Evolutionary conservation across 2,888 invertebrate genomes (phyloP).

Genomic region (Lithophane ornitopus): DNA sequence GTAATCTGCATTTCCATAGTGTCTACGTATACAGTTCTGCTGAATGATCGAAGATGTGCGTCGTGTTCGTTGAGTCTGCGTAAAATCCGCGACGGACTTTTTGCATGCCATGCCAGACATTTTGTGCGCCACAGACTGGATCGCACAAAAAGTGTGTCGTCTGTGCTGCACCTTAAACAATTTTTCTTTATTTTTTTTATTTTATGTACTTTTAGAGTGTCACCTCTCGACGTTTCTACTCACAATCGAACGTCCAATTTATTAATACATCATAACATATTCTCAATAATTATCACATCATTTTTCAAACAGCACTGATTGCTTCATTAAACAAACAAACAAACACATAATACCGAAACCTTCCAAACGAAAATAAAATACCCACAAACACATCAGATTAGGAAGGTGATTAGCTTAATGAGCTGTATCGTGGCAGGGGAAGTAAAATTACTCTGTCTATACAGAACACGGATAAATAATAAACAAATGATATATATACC

Average conservation of each 20-base stretch:
- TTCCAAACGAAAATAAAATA: constrained; percentile 29
- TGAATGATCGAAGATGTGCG: too few species aligned
- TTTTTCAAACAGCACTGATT: not conserved
- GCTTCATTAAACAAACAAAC: constrained; percentile 25
- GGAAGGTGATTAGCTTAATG: constrained; percentile 54
- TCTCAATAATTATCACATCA: not conserved
- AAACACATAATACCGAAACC: not conserved
- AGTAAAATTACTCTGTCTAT: constrained; percentile 34
- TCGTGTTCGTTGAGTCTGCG: too few species aligned
- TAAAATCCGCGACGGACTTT: too few species aligned
- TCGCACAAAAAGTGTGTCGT: too few species aligned
- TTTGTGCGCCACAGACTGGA: too few species aligned
- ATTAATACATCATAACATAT: not conserved
- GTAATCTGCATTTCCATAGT: too few species aligned
- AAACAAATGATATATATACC: constrained; percentile 11
- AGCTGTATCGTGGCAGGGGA: constrained; percentile 38
- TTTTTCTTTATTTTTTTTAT: not conserved
- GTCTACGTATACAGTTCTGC: too few species aligned
- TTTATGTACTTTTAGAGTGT: not conserved
- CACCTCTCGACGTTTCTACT: not conserved
- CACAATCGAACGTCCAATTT: not conserved
- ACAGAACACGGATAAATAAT: constrained; percentile 7
- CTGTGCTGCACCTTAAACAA: too few species aligned
- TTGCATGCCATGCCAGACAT: too few species aligned
- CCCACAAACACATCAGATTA: constrained; percentile 35